A percentile compares a stretch with the other conserved stretches of the same genome.
phyloP scores from a whole-genome alignment of 2,888 invertebrate genomes.

The Epinotia bilunana region DNA sequence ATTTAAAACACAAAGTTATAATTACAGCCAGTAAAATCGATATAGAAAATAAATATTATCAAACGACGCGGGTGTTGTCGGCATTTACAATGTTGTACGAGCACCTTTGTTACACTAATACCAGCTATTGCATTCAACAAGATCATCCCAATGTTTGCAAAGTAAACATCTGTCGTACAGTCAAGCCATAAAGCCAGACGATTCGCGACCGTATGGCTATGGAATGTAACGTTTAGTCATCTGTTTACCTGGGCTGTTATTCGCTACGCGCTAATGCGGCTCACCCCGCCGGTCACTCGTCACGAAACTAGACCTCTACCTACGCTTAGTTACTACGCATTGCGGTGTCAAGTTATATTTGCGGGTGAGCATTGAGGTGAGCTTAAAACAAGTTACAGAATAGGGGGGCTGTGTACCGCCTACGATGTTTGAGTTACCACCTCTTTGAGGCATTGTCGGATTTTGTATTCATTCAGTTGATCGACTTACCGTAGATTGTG shows the following conservation, averaged over 20 bases:
- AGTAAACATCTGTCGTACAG: slow-evolving; percentile 73
- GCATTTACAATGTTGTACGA: slow-evolving; percentile 43
- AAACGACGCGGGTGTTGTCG: background rate
- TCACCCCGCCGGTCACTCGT: too few relatives aligned
- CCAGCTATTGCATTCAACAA: slow-evolving; percentile 61
- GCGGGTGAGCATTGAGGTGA: too few relatives aligned
- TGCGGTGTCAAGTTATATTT: too few relatives aligned
- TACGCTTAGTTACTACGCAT: too few relatives aligned
- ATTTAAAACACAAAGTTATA: slow-evolving; percentile 49
- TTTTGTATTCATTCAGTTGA: slow-evolving; percentile 46
- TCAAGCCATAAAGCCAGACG: background rate
- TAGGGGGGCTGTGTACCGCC: slow-evolving; percentile 52
- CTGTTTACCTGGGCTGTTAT: too few relatives aligned
- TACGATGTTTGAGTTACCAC: slow-evolving; percentile 55
- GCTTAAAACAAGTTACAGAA: too few relatives aligned
- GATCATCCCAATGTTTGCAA: slow-evolving; percentile 50
- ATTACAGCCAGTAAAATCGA: slow-evolving; percentile 2
- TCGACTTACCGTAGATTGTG: slow-evolving; percentile 41
- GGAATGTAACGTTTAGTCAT: background rate
- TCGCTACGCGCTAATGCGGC: too few relatives aligned
- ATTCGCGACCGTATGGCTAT: slow-evolving; percentile 16
- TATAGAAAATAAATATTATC: slow-evolving; percentile 2
- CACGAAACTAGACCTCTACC: too few relatives aligned
- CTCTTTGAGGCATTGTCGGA: slow-evolving; percentile 46
- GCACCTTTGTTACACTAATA: slow-evolving; percentile 67